phyloP scores from a whole-genome alignment of 2,888 invertebrate species.

The Phania funesta region DNA sequence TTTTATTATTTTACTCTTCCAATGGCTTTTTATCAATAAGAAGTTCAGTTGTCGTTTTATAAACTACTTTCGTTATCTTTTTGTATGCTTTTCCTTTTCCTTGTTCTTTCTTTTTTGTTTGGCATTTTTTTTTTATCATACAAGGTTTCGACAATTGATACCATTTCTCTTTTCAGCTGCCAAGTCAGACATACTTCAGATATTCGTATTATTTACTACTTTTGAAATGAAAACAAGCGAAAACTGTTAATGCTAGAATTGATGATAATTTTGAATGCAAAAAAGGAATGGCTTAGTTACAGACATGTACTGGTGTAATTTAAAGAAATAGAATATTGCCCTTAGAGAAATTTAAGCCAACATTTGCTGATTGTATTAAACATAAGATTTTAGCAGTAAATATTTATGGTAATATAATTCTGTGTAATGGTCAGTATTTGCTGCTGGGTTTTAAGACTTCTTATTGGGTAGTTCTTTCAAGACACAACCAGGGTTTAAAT shows the following conservation, averaged over 20 bases:
- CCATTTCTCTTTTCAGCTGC: conserved; percentile 44
- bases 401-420: no score
- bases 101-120: neutral
- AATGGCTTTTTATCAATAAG: conserved; percentile 58
- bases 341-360: no score
- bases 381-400: no score
- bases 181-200: conserved; percentile 37
- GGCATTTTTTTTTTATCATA: conserved; percentile 54
- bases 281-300: neutral
- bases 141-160: conserved; percentile 60
- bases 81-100: neutral
- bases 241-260: conserved; percentile 34
- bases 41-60: conserved; percentile 33
- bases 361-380: no score
- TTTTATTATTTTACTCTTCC: conserved; percentile 31
- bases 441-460: no score
- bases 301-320: no score
- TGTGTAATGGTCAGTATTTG: no score
- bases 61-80: conserved; percentile 2
- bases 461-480: no score
- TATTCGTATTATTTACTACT: conserved; percentile 42
- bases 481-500: no score
- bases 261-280: neutral
- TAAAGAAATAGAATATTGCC: no score
- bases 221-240: conserved; percentile 19